These are phyloP conservation scores for Scolopax bukidnonensis DNA, from an alignment of 2,797 vertebrate species.

Conservation along the genomic window DNA sequence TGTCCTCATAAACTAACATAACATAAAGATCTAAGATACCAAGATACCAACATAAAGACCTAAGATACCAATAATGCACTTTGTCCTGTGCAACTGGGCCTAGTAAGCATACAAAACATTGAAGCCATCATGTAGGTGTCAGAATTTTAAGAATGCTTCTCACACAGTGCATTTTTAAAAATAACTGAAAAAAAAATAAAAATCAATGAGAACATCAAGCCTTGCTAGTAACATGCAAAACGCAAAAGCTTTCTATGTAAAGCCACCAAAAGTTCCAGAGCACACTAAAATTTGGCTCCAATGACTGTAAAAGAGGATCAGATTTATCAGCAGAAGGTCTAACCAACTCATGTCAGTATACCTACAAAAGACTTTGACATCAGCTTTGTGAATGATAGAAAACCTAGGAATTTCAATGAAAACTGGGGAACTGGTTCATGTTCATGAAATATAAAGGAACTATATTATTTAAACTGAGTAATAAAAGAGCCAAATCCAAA, in stretches of 20 bases:
- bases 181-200: not conserved
- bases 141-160: not conserved
- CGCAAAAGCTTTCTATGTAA: not conserved
- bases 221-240: not conserved
- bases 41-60: too few species aligned
- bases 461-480: not conserved
- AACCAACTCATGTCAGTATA: not conserved
- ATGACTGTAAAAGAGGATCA: not conserved
- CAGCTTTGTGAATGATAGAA: not conserved
- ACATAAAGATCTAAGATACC: accelerated
- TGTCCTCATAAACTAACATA: not conserved
- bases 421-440: not conserved
- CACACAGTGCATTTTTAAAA: not conserved
- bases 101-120: not conserved
- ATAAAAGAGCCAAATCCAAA: not conserved
- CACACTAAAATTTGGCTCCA: not conserved
- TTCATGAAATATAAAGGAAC: not conserved
- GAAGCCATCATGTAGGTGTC: not conserved
- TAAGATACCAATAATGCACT: accelerated
- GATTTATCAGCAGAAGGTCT: not conserved
- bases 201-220: not conserved
- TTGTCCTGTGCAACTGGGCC: accelerated
- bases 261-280: not conserved
- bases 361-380: not conserved
- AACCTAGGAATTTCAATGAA: not conserved